Percentiles rank a stretch among this genome's conserved stretches.
phyloP scores from a whole-genome alignment of 1,140 invertebrate species.

The Triops longicaudatus region DNA sequence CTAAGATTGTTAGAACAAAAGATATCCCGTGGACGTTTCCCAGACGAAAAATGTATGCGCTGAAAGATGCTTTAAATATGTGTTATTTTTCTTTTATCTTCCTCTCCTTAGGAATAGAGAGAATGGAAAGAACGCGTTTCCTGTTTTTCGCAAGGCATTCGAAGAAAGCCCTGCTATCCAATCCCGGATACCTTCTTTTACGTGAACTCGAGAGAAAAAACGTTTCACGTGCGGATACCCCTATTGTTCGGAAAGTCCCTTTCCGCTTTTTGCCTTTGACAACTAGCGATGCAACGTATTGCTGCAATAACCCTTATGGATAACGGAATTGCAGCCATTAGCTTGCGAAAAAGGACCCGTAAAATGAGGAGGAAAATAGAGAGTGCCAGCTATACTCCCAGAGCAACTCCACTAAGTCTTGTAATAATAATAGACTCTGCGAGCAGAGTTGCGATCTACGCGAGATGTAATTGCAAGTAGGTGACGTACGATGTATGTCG shows the following conservation, averaged over 20 bases:
- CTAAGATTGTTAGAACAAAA: no score
- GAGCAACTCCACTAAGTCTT: no score
- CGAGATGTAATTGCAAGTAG: no score
- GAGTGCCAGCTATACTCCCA: no score
- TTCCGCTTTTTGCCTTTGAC: background rate
- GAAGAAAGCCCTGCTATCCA: background rate
- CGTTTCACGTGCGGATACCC: background rate
- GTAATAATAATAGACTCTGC: no score
- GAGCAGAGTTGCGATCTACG: no score
- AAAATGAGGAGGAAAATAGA: background rate
- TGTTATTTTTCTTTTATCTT: no score
- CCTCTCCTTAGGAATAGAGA: background rate
- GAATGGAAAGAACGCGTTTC: background rate
- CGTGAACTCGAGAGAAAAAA: background rate
- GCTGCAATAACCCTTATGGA: constrained; percentile 5
- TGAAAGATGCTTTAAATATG: no score
- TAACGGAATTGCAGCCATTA: constrained; percentile 7
- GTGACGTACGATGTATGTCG: no score
- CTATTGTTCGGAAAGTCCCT: background rate
- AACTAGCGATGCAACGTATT: background rate
- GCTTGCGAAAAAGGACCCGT: background rate
- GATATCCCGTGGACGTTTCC: no score
- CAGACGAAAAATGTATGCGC: no score
- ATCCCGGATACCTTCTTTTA: background rate
- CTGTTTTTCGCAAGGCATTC: background rate